Percentiles rank a stretch among this genome's conserved stretches.
Evolutionary conservation across 2,113 vertebrate genomes (phyloP).

Genomic region (Odontophorus gujanensis): DNA sequence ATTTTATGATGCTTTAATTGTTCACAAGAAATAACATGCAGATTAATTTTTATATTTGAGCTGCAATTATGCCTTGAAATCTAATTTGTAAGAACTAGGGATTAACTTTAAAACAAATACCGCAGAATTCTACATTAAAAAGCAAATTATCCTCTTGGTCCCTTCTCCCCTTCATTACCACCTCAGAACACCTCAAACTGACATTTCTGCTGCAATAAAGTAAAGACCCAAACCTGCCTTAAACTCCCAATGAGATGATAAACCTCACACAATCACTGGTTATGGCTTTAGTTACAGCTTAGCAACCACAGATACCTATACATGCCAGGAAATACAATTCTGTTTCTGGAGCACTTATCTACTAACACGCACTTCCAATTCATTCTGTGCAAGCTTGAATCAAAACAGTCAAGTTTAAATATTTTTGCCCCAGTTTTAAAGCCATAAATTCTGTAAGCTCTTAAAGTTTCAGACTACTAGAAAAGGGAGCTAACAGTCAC

Average conservation of each 20-base stretch:
- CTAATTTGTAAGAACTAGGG: conserved; percentile 37
- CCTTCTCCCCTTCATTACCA: background rate
- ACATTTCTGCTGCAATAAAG: background rate
- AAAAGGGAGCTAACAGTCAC: background rate
- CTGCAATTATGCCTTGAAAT: conserved; percentile 54
- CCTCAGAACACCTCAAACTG: background rate
- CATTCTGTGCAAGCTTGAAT: background rate
- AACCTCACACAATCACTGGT: background rate
- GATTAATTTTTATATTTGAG: conserved; percentile 61
- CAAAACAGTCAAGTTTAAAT: background rate
- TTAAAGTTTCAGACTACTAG: background rate
- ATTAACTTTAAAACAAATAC: background rate
- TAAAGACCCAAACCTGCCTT: background rate
- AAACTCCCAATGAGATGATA: background rate
- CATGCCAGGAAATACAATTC: background rate
- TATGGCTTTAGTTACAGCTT: background rate
- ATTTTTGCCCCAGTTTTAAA: background rate
- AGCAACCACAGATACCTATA: background rate
- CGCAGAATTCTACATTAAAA: conserved; percentile 19
- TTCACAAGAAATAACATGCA: conserved; percentile 54
- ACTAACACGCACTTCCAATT: background rate
- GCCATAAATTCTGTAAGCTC: background rate
- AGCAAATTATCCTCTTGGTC: background rate
- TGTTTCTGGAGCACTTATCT: background rate
- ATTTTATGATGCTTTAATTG: conserved; percentile 50